A percentile compares a stretch with the other conserved stretches of the same genome.
Evolutionary conservation across 2,888 invertebrate species (phyloP).

Genomic region (Agrotis segetum): DNA sequence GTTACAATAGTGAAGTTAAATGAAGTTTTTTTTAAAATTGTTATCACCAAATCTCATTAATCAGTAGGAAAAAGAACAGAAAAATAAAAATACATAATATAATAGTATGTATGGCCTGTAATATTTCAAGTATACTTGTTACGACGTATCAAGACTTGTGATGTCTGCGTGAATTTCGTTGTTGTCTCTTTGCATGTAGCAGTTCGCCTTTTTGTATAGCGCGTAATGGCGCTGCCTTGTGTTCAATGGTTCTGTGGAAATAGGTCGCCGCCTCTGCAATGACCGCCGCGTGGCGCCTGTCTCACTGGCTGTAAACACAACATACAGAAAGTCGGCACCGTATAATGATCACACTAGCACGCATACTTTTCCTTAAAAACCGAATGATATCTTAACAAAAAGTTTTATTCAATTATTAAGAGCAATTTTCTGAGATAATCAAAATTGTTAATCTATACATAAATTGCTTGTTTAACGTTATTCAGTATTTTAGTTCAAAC

Average conservation of each 20-base stretch:
- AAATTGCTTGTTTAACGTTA: too few relatives aligned
- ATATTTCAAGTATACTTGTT: not conserved
- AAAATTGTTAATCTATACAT: too few relatives aligned
- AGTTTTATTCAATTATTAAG: too few relatives aligned
- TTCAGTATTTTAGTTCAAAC: too few relatives aligned
- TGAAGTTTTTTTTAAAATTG: conserved; percentile 5
- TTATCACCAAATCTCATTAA: conserved; percentile 10
- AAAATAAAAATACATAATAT: not conserved
- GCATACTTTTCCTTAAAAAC: not conserved
- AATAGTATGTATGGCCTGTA: too few relatives aligned
- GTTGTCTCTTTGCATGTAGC: conserved; percentile 30
- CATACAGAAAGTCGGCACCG: conserved; percentile 8
- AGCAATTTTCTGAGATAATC: too few relatives aligned
- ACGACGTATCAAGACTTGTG: conserved; percentile 1
- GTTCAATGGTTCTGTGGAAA: conserved; percentile 23
- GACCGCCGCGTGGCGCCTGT: not conserved
- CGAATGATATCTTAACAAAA: too few relatives aligned
- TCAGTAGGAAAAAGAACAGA: not conserved
- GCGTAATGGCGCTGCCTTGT: conserved; percentile 6
- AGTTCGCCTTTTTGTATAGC: conserved; percentile 20
- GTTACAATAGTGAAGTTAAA: conserved; percentile 25
- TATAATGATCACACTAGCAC: not conserved
- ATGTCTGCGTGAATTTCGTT: conserved; percentile 4
- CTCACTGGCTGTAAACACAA: not conserved
- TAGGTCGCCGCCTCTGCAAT: conserved; percentile 35